Evolutionary conservation across 2,113 vertebrate species (phyloP), one percentile per base, ranked within the genome.

Genomic region (Dipodomys merriami): DNA sequence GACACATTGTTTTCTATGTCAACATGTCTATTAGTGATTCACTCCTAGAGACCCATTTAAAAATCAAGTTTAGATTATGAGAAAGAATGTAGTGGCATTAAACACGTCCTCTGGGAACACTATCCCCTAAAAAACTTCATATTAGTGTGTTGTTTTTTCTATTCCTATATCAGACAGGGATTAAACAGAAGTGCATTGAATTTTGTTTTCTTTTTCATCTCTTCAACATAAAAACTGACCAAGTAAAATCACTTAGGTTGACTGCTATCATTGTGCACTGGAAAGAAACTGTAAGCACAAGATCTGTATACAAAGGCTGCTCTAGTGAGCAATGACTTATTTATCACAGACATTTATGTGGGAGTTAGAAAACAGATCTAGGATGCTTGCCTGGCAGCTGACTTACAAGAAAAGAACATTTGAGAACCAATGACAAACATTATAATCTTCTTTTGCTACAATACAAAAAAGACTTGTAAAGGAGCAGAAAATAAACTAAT

Each of bases 161-260:
- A 77, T 84, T 91, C 49, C 3, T 49, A 85, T 84, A 27, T 88
- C 30, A 76, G 27, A 80, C 22, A 35, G 29, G 29, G 19, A 68
- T 93, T 83, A 67, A 88, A 86, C 4, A 92, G 84, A 77, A 90
- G 92, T n/a, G 9, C 25, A 39, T 1, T 46, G 35, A 77, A 86
- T 92, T 92, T 83, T 87, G 23, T 88, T 93, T 95, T 96, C 65
- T 82, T 44, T 80, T 88, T 86, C 92, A 10, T 86, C 30, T 72
- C 53, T 95, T 94, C 20, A 11, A 93, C 74, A 95, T 22, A 80
- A 82, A 95, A 90, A 90, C 29, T 86, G 80, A 91, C n/a, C 79
- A 91, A 95, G 78, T 83, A 82, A 79, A 87, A 39, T 96, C 93
- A 94, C 89, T 91, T 84, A 94, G 53, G 67, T 88, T 91, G 85